Conservation (phyloP, 2,888 invertebrate genomes). For the Catocala sponsa region DNA sequence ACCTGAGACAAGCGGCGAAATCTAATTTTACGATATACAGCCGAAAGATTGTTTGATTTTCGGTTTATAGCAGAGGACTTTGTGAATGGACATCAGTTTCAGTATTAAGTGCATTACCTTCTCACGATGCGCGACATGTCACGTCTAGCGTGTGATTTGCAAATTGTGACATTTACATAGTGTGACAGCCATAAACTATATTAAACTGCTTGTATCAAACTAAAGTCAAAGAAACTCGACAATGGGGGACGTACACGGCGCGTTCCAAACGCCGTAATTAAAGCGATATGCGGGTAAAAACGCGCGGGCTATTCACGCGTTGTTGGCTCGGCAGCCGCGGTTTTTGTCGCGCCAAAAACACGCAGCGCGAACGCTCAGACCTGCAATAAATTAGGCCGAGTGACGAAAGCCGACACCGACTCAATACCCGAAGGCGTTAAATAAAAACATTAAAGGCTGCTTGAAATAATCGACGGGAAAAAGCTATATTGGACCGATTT, state of each 20-base stretch:
- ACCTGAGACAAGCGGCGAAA: constrained; percentile 54
- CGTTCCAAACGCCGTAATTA: constrained; percentile 79
- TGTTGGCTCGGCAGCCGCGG: constrained; percentile 60
- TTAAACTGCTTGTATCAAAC: constrained; percentile 39
- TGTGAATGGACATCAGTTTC: constrained; percentile 3
- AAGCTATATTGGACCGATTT: constrained; percentile 82
- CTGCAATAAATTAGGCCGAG: constrained; percentile 84
- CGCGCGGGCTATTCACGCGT: constrained; percentile 67
- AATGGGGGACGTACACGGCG: constrained; percentile 44
- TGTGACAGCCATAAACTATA: constrained; percentile 32
- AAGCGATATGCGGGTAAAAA: constrained; percentile 80
- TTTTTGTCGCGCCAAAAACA: constrained; percentile 82
- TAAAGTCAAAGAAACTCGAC: constrained; percentile 49
- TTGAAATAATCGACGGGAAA: constrained; percentile 83
- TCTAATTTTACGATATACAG: constrained; percentile 50
- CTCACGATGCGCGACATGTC: constrained; percentile 1
- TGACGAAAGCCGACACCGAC: constrained; percentile 83
- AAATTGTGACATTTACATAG: constrained; percentile 17
- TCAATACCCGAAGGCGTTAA: constrained; percentile 83
- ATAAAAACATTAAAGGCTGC: constrained; percentile 86
- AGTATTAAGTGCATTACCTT: constrained; percentile 4
- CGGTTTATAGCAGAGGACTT: constrained; percentile 5
- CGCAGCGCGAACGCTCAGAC: constrained; percentile 69
- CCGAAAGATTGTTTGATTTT: constrained; percentile 31
- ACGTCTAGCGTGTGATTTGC: constrained; percentile 22